Evolutionary conservation across 1,140 invertebrate genomes (phyloP).

Genomic region (Pseudomyrmex dendroicus): DNA sequence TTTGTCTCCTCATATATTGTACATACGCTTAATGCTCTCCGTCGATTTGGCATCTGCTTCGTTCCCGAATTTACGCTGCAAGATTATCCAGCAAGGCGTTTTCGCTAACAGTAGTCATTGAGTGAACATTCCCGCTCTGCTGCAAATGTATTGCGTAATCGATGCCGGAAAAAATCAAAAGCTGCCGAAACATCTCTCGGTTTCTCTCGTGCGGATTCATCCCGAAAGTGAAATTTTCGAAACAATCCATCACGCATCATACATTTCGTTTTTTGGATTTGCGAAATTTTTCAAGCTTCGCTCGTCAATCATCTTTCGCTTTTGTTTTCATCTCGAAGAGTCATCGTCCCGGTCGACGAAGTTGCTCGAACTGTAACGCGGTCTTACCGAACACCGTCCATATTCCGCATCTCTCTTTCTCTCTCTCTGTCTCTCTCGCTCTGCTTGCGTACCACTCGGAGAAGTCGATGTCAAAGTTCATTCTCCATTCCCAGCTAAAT

Average conservation of each 20-base stretch:
- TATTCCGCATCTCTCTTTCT: conserved; percentile 38
- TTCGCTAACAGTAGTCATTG: neutral
- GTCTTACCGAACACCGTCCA: conserved; percentile 25
- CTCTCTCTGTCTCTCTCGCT: conserved; percentile 62
- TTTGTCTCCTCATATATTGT: conserved; percentile 23
- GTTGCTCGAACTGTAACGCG: neutral
- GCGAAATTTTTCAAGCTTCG: conserved; percentile 9
- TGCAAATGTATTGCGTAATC: neutral
- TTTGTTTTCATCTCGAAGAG: conserved; percentile 19
- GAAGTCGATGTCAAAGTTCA: conserved; percentile 34
- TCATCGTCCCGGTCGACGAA: conserved; percentile 51
- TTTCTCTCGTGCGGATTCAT: neutral
- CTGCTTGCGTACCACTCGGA: conserved; percentile 42
- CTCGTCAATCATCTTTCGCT: conserved; percentile 33
- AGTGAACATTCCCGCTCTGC: neutral
- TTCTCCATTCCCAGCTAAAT: neutral
- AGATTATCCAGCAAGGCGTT: neutral
- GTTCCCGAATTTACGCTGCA: neutral
- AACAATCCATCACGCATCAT: neutral
- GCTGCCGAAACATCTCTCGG: neutral
- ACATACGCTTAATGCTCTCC: conserved; percentile 1
- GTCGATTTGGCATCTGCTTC: neutral
- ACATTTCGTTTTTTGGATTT: conserved; percentile 2
- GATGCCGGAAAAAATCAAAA: neutral
- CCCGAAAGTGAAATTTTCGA: neutral